Conservation (phyloP, 1,140 invertebrate species). For the Mizuhopecten yessoensis region DNA sequence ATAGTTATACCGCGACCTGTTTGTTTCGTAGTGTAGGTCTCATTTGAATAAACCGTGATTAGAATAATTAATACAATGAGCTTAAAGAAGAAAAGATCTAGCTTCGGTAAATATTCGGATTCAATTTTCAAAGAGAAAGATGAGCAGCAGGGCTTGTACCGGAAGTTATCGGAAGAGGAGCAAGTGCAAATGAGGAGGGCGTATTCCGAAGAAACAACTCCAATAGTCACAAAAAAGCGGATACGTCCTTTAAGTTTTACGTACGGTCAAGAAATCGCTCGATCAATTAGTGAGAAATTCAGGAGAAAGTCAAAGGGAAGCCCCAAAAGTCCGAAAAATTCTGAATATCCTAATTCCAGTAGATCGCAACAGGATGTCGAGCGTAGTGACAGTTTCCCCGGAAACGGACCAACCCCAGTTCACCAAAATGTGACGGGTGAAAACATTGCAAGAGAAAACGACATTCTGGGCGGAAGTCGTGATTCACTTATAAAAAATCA, state of each 20-base stretch:
- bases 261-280: neutral
- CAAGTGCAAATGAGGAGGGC: neutral
- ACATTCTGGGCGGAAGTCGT: neutral
- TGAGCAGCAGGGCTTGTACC: neutral
- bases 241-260: slow-evolving; percentile 8
- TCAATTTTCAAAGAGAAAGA: neutral
- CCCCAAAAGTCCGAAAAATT: slow-evolving; percentile 14
- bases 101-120: slow-evolving; percentile 22
- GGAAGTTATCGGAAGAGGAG: slow-evolving; percentile 27
- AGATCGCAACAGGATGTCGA: neutral
- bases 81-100: slow-evolving; percentile 7
- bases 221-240: neutral
- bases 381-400: slow-evolving; percentile 30
- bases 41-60: neutral
- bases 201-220: neutral
- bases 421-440: neutral
- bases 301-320: slow-evolving; percentile 14
- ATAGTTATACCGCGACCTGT: neutral
- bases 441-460: neutral
- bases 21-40: neutral
- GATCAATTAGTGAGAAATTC: neutral
- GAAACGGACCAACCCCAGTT: neutral
- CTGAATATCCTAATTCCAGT: neutral
- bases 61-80: slow-evolving; percentile 40
- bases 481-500: neutral